phyloP scores from a whole-genome alignment of 2,113 vertebrate species.

The Pseudorectes ferrugineus region DNA sequence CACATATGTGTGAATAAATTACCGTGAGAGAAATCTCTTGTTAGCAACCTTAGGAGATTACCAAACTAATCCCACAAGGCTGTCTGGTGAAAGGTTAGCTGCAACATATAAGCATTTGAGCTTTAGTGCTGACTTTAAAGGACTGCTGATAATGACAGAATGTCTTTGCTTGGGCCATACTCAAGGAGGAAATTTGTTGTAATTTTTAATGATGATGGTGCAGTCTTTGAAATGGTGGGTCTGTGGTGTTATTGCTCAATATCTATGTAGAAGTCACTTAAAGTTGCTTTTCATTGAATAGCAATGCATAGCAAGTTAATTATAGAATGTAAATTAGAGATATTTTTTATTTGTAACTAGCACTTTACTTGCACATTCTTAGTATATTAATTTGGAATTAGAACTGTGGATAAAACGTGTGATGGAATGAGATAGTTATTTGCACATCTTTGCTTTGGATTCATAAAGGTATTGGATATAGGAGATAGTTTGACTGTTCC shows the following conservation, averaged over 20 bases:
- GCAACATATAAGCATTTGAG: neutral
- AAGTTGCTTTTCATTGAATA: neutral
- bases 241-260: neutral
- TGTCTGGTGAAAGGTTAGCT: constrained; percentile 5
- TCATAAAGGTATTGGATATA: constrained; percentile 87
- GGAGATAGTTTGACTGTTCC: constrained; percentile 91
- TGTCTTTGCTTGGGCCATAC: constrained; percentile 57
- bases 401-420: neutral
- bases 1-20: neutral
- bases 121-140: neutral
- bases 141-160: neutral
- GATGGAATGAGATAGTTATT: neutral
- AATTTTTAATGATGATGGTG: constrained; percentile 73
- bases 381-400: neutral
- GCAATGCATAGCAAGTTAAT: neutral
- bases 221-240: constrained; percentile 75
- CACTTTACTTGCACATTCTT: neutral
- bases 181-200: constrained; percentile 42
- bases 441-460: constrained; percentile 15
- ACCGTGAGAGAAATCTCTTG: constrained; percentile 10
- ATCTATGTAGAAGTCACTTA: neutral
- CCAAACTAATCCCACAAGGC: constrained; percentile 4
- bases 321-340: neutral
- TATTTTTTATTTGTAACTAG: neutral
- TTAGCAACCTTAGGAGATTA: constrained; percentile 40